Percentiles rank a stretch among this genome's conserved stretches.
These are phyloP conservation scores for Drosophila mojavensis DNA, from an alignment of 1,140 invertebrate species.

Conservation along the genomic window DNA sequence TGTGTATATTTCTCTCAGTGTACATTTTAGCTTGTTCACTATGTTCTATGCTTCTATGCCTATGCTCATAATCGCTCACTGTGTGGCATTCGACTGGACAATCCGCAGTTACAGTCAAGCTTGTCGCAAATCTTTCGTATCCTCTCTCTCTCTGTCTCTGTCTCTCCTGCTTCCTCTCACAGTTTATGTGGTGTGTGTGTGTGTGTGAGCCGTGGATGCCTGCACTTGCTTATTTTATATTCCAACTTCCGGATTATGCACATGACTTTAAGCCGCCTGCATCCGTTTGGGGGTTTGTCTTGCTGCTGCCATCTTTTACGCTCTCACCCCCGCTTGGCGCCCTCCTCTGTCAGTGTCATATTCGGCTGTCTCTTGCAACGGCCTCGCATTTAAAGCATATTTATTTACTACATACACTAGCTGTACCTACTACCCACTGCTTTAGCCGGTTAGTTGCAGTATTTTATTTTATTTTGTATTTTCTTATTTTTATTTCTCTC, in stretches of 20 bases:
- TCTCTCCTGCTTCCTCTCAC: background rate
- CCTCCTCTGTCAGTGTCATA: slow-evolving; percentile 74
- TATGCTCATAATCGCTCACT: slow-evolving; percentile 59
- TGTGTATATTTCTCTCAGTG: background rate
- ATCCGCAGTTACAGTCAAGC: slow-evolving; percentile 38
- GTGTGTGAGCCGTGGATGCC: background rate
- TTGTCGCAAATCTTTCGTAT: slow-evolving; percentile 71
- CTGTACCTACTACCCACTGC: slow-evolving; percentile 11
- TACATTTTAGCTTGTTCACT: background rate
- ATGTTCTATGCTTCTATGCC: slow-evolving; percentile 16
- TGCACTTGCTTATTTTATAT: slow-evolving; percentile 77
- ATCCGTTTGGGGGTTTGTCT: slow-evolving; percentile 54
- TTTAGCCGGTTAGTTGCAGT: background rate
- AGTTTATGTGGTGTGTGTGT: background rate
- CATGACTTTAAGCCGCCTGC: slow-evolving; percentile 76
- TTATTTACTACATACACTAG: slow-evolving; percentile 50
- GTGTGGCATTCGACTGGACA: slow-evolving; percentile 5
- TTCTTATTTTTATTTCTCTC: slow-evolving; percentile 12
- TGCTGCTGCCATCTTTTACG: slow-evolving; percentile 36
- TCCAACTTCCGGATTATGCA: slow-evolving; percentile 79
- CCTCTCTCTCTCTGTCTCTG: slow-evolving; percentile 12
- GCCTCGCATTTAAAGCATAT: slow-evolving; percentile 61
- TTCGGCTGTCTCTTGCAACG: slow-evolving; percentile 43
- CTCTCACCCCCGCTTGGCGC: slow-evolving; percentile 1
- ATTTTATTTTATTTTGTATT: slow-evolving; percentile 21